phyloP scores from a whole-genome alignment of 1,140 invertebrate genomes.

The Drosophila kikkawai region DNA sequence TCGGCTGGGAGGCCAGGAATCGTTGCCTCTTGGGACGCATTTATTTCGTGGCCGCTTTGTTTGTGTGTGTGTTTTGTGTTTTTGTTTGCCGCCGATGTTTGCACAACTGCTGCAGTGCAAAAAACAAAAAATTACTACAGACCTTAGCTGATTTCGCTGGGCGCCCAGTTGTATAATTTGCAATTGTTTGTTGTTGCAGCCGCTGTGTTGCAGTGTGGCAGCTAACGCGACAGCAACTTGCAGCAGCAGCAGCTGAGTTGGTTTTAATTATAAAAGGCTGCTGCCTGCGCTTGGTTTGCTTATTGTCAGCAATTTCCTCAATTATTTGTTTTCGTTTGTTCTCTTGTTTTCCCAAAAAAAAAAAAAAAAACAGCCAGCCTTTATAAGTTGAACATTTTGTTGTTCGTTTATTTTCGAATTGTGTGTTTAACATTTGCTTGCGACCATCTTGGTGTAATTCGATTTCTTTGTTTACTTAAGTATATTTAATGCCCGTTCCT shows the following conservation, averaged over 20 bases:
- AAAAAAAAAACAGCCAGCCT: not conserved
- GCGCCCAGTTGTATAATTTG: conserved; percentile 79
- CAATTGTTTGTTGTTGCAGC: conserved; percentile 77
- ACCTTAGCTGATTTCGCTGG: conserved; percentile 32
- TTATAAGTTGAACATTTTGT: conserved; percentile 35
- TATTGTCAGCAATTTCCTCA: conserved; percentile 71
- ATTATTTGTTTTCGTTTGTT: conserved; percentile 64
- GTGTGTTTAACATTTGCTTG: conserved; percentile 73
- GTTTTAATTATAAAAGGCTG: conserved; percentile 72
- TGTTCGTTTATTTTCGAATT: conserved; percentile 76
- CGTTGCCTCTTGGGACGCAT: conserved; percentile 52
- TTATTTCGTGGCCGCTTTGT: conserved; percentile 42
- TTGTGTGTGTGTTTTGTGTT: conserved; percentile 28
- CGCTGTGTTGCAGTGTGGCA: conserved; percentile 25
- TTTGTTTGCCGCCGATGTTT: conserved; percentile 60
- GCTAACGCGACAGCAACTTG: conserved; percentile 38
- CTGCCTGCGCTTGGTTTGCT: conserved; percentile 41
- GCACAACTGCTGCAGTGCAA: conserved; percentile 68
- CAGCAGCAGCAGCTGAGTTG: conserved; percentile 36
- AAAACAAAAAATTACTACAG: conserved; percentile 15
- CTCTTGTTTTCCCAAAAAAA: conserved; percentile 40
- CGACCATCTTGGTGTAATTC: conserved; percentile 48
- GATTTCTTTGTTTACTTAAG: conserved; percentile 60
- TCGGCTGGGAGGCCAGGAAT: conserved; percentile 66
- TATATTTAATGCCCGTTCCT: conserved; percentile 44